Conservation (phyloP, 1,140 invertebrate species). For the Eufriesea mexicana region DNA sequence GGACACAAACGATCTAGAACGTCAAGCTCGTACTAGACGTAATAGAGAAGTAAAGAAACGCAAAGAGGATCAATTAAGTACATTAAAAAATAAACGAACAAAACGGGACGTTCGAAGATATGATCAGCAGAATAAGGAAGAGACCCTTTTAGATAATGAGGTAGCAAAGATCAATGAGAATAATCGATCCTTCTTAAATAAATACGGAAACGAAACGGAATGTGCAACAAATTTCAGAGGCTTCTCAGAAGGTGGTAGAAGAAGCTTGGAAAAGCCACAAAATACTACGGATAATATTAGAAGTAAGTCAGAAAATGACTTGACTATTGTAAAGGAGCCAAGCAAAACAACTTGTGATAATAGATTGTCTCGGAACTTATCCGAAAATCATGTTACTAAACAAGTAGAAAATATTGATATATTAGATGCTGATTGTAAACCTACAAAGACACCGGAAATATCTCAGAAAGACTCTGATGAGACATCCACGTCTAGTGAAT, state of each 20-base stretch:
- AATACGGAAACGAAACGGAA: conserved; percentile 57
- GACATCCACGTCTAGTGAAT: conserved; percentile 79
- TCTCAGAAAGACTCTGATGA: conserved; percentile 83
- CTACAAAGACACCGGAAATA: conserved; percentile 78
- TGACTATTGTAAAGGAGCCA: conserved; percentile 46
- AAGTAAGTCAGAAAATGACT: conserved; percentile 80
- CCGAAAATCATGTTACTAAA: conserved; percentile 59
- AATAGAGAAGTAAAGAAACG: conserved; percentile 75
- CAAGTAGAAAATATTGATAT: conserved; percentile 42
- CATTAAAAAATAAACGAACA: conserved; percentile 68
- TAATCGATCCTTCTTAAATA: conserved; percentile 61
- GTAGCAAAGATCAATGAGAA: conserved; percentile 80
- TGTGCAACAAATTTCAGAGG: conserved; percentile 61
- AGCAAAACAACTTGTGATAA: conserved; percentile 31
- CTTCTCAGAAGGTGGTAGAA: conserved; percentile 63
- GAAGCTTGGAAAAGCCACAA: conserved; percentile 49
- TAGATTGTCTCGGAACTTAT: conserved; percentile 46
- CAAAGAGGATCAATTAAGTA: conserved; percentile 64
- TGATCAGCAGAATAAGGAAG: conserved; percentile 80
- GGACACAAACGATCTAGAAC: conserved; percentile 62
- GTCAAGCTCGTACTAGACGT: conserved; percentile 70
- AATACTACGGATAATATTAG: conserved; percentile 57
- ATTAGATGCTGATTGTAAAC: conserved; percentile 45
- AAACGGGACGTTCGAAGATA: conserved; percentile 74
- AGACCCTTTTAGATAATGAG: conserved; percentile 79